Conservation (phyloP, 2,797 vertebrate species). For the Xenentodon cancila region DNA sequence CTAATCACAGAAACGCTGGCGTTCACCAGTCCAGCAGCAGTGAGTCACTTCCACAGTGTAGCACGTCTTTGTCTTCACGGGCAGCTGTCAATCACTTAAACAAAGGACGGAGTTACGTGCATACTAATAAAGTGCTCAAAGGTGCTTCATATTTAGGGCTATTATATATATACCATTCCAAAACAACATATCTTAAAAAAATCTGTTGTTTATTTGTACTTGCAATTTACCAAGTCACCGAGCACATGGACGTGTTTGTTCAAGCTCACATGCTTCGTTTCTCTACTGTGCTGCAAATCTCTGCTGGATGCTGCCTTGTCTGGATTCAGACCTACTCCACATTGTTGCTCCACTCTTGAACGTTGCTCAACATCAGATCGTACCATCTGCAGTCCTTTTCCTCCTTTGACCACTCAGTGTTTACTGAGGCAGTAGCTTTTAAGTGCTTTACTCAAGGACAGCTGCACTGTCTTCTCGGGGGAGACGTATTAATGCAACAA, state of each 20-base stretch:
- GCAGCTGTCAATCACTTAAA: too few species aligned
- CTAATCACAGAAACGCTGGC: too few species aligned
- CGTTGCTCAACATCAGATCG: constrained; percentile 3
- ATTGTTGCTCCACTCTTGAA: constrained; percentile 11
- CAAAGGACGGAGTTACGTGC: too few species aligned
- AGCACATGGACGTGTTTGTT: constrained; percentile 15
- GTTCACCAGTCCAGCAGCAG: too few species aligned
- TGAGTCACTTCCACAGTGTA: too few species aligned
- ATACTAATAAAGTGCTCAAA: too few species aligned
- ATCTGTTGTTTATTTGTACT: constrained; percentile 15
- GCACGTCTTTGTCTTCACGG: too few species aligned
- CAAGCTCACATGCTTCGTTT: constrained; percentile 11
- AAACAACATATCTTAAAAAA: constrained; percentile 1
- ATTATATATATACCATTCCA: background rate
- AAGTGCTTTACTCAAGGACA: constrained; percentile 79
- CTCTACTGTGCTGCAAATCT: background rate
- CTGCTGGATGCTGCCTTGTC: background rate
- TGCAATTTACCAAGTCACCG: background rate
- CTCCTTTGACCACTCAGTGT: constrained; percentile 52
- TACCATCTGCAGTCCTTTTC: constrained; percentile 36
- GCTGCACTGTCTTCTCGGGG: constrained; percentile 70
- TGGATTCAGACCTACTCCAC: constrained; percentile 2
- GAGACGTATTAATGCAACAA: constrained; percentile 76
- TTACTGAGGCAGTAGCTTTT: constrained; percentile 73
- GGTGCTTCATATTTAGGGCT: too few species aligned